Base-by-base conservation (phyloP, 92 coral and sea anemone genomes). In the Blastomussa wellsi region DNA sequence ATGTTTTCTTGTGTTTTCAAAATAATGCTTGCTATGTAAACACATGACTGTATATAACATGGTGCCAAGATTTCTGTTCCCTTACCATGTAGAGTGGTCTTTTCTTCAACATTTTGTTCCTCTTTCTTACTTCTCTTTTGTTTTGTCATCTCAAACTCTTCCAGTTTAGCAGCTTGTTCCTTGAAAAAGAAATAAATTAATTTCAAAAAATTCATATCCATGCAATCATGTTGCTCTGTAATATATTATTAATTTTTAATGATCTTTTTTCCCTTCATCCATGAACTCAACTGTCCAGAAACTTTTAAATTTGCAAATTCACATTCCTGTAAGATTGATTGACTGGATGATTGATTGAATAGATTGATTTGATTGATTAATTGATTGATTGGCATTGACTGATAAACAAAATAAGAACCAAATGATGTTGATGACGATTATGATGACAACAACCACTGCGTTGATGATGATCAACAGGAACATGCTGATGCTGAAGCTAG, bases 131-230 rank as follows among this genome's bases (percentile, higher is more conserved):
- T 95, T 89, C 93, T 93, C 89, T 93, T 97, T 66, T 97, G 95
- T 84, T 97, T 97, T 28, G 97, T 90, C 81, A 87, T 81, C 86
- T 94, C 99, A 80, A 87, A 97, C 85, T 97, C 99, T 83, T 97
- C 99, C 37, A 97, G 98, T 88, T 95, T 97, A 48, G 93, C 91
- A 29, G 99, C 88, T 86, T 97, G 97, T 89, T 97, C 99, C 99
- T 97, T 76, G 2, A 48, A 24, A 77, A 66, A 67, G n/a, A n/a
- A n/a, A n/a, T n/a, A n/a, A n/a, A n/a, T n/a, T 8, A 52, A 42
- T 31, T 60, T 68, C 8, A 52, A 72, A 47, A 49, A 39, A 12
- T 19, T 12, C 79, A 74, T 3, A 28, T 70, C 14, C 35, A 62
- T 26, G 15, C 3, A 62, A 7, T 28, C 13, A 9, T 26, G 28